phyloP scores from a whole-genome alignment of 2,113 vertebrate species.

The Thamnophis sirtalis region DNA sequence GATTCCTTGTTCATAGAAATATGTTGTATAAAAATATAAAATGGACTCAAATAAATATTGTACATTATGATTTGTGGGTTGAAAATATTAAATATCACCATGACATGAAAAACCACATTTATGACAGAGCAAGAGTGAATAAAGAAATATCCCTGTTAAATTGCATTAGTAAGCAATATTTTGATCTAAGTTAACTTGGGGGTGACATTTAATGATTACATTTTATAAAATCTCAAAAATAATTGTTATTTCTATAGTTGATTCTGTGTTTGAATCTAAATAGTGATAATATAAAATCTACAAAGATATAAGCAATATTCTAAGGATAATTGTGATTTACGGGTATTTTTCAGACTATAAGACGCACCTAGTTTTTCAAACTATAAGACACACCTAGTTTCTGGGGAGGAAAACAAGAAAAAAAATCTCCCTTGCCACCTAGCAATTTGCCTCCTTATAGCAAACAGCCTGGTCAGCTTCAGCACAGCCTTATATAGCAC shows the following conservation, averaged over 20 bases:
- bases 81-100: background rate
- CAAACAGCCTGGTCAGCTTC: too few relatives aligned
- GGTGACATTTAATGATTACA: slow-evolving; percentile 33
- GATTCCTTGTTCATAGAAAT: slow-evolving; percentile 14
- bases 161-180: background rate
- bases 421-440: too few relatives aligned
- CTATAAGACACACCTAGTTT: too few relatives aligned
- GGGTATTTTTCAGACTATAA: too few relatives aligned
- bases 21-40: slow-evolving; percentile 4
- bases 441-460: too few relatives aligned
- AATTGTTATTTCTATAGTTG: slow-evolving; percentile 5
- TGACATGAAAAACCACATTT: slow-evolving; percentile 7
- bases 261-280: slow-evolving; percentile 19
- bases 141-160: slow-evolving; percentile 20
- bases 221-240: slow-evolving; percentile 22
- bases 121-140: background rate
- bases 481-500: too few relatives aligned
- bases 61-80: background rate
- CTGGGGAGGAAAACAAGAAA: too few relatives aligned
- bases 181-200: slow-evolving; percentile 35
- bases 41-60: slow-evolving; percentile 12
- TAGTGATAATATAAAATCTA: slow-evolving; percentile 5
- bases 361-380: too few relatives aligned
- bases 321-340: slow-evolving; percentile 8
- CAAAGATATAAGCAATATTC: slow-evolving; percentile 14